Base-by-base conservation (phyloP, 2,797 vertebrate genomes). In the Simalia tracyae region DNA sequence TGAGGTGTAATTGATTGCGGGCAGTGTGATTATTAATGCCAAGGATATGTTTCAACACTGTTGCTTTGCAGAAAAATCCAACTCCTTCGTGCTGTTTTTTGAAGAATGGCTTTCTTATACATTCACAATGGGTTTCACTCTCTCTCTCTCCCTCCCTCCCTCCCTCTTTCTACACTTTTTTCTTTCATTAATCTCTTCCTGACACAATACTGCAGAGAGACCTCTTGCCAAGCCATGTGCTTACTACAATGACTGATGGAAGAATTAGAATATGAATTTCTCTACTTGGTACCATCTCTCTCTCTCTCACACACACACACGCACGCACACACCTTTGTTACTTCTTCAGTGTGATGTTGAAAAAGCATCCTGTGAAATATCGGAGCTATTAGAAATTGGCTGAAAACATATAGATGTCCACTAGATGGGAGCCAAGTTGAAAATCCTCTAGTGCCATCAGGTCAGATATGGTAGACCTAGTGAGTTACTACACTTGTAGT, bases 1-100 rank as follows among this genome's bases (percentile, higher is more conserved):
- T 88, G 90, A 81, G 93, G 89, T 94, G 54, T 91, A 86, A 91
- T 89, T 95, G 95, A 93, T 88, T 94, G 94, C 92, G 81, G 85
- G 31, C 56, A 63, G 68, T 60, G 0, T 66, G 68, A 3, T 61
- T 92, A 31, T 92, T 92, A 84, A 87, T 95, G 94, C 94, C 90
- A 93, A 57, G 92, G 91, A 89, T 92, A 88, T n/a, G 42, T 42
- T 94, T 93, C 90, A 92, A 66, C 94, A 92, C 84, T 59, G 26
- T 66, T 90, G 76, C 50, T 8, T 60, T 84, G 26, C 26, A 92
- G 84, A 59, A 59, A 87, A 91, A 93, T 22, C 6, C 8, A 63
- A 50, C 1, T 19, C n/a, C 68, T 89, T 56, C 4, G 64, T 19
- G 31, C 15, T 7, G 3, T 50, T 91, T 66, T 64, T 63, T 24